These are phyloP conservation scores for Pissodes strobi DNA, from an alignment of 1,140 invertebrate genomes.

Conservation along the genomic window DNA sequence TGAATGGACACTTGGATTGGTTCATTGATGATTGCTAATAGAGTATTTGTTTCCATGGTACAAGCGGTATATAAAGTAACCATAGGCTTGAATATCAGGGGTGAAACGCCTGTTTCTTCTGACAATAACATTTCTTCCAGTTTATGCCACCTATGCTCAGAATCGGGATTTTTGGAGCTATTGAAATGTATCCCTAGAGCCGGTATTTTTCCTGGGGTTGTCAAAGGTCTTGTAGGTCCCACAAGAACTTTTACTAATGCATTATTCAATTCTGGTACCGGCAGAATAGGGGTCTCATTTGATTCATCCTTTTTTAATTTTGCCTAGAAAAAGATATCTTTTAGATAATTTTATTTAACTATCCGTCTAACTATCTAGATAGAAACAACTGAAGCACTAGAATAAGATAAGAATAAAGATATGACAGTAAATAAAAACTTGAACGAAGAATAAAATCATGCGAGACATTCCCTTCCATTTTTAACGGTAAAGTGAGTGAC, in stretches of 20 bases:
- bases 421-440: too few relatives aligned
- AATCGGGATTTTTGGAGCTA: slow-evolving; percentile 47
- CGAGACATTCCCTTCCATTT: too few relatives aligned
- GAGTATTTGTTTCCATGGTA: slow-evolving; percentile 69
- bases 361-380: too few relatives aligned
- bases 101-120: slow-evolving; percentile 68
- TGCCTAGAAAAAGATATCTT: slow-evolving; percentile 32
- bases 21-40: slow-evolving; percentile 77
- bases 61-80: slow-evolving; percentile 68
- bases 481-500: too few relatives aligned
- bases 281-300: slow-evolving; percentile 57
- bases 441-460: too few relatives aligned
- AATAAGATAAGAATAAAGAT: too few relatives aligned
- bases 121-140: slow-evolving; percentile 79
- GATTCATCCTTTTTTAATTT: slow-evolving; percentile 38
- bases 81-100: slow-evolving; percentile 79
- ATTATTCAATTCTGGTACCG: slow-evolving; percentile 69
- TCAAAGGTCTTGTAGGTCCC: slow-evolving; percentile 60
- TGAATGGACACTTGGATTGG: slow-evolving; percentile 77
- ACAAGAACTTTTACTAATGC: slow-evolving; percentile 70
- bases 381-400: too few relatives aligned
- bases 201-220: slow-evolving; percentile 56
- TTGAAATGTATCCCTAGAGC: slow-evolving; percentile 55
- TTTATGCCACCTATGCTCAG: slow-evolving; percentile 65
- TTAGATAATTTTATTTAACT: too few relatives aligned